Percentiles rank a stretch among this genome's conserved stretches.
phyloP scores from a whole-genome alignment of 2,113 vertebrate genomes.

The Podarcis cretensis region DNA sequence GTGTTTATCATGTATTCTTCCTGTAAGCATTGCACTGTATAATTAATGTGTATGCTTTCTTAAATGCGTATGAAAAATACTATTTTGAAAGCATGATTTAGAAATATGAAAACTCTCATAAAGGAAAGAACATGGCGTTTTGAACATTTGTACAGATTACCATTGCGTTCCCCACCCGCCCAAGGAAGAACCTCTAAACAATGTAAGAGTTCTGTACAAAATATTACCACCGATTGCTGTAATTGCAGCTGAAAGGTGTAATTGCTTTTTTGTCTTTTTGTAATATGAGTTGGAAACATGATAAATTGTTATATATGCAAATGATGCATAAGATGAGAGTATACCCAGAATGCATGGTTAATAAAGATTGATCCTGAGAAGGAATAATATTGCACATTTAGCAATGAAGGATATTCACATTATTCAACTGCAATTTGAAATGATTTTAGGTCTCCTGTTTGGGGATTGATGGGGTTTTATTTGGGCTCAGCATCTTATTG shows the following conservation, averaged over 20 bases:
- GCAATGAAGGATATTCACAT: background rate
- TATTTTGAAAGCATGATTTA: background rate
- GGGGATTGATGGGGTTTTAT: background rate
- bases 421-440: background rate
- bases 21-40: background rate
- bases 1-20: background rate
- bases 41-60: background rate
- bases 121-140: background rate
- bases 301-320: slow-evolving; percentile 39
- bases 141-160: background rate
- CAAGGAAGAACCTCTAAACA: too few relatives aligned
- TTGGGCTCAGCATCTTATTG: background rate
- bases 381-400: background rate
- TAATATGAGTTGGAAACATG: slow-evolving; percentile 30
- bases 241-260: slow-evolving; percentile 46
- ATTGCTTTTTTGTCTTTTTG: slow-evolving; percentile 17
- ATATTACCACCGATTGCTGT: slow-evolving; percentile 30
- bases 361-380: slow-evolving; percentile 22
- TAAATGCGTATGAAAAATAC: background rate
- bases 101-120: background rate
- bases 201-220: background rate
- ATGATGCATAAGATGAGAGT: background rate
- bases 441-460: background rate
- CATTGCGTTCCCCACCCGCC: too few relatives aligned
- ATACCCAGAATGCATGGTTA: slow-evolving; percentile 26